Evolutionary conservation across 2,797 vertebrate genomes (phyloP), one percentile per base, ranked within the genome.

Genomic region (Taenioides sp.): DNA sequence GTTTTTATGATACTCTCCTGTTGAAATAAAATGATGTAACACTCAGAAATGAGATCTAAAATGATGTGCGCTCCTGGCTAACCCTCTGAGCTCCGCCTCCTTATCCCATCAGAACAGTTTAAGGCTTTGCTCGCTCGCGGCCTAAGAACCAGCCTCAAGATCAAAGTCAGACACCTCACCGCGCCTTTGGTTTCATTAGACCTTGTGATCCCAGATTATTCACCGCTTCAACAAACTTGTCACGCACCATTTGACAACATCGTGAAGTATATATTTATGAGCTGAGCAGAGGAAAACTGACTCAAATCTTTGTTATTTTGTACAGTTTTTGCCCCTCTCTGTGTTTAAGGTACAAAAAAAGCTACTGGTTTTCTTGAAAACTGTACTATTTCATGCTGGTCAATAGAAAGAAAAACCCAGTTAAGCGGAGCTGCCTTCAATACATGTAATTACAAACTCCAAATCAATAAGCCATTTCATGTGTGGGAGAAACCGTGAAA

Each of bases 11-110:
- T 73, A 68, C 57, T 83, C 79, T 84, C 67, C 77, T 61, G 67
- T 73, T 68, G 67, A 71, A 81, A 80, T 80, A 69, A 85, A 77
- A 82, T 91, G 86, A 92, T 90, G 87, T 82, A 92, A 92, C 14
- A 49, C 72, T 86, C 72, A 88, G 91, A 92, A 92, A 92, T 70
- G 17, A 76, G 76, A 88, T 86, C 83, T 86, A 71, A 87, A 84
- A 86, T 80, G 72, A 73, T 79, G 65, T 64, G 65, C 58, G 49
- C 77, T 80, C 65, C 62, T 71, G 40, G 54, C 76, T 65, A 71
- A 23, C 37, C 71, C 65, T 65, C 64, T 49, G 64, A 49, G 64
- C 64, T 65, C 60, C 47, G 34, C 62, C 23, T 43, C 57, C 23
- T 31, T 49, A 17, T 63, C 59, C 66, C 20, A 27, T 86, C 84